Evolutionary conservation across 2,888 invertebrate species (phyloP), one percentile per base, ranked within the genome.

Genomic region (Macropis europaea): DNA sequence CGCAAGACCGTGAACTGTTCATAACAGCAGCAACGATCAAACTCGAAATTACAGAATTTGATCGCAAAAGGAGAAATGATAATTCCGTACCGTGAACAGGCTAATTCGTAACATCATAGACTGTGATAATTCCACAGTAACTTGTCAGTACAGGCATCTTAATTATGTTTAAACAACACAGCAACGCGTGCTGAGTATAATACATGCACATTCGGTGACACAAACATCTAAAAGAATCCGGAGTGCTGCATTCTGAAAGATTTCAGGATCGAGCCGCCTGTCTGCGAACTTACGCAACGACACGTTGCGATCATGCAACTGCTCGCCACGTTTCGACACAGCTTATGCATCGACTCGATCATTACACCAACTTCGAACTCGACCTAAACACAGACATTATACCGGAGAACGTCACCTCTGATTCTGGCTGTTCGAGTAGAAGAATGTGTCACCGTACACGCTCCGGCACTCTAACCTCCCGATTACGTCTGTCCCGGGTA

Each of bases 391-490:
- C 57, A 53, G 57, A 38, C 52, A 57, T 76, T 57, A 71, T n/a
- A 47, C 43, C 42, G 28, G 53, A 17, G 42, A 28, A 61, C 52
- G 71, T 71, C 53, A 22, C 32, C 28, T 45, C 2, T 19, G 17
- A 48, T 40, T 62, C 7, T 47, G 47, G 32, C 52, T 34, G 48
- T 17, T 36, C 57, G 22, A 17, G 17, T 30, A 52, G 77, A 63
- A 59, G 69, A 64, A 60, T 64, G 59, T 59, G 73, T 64, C 77
- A 43, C 54, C n/a, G 34, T 32, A 6, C 43, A 24, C 34, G 52
- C 15, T 15, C n/a, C 63, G 81, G 77, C 82, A 66, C 62, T 62
- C 62, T 77, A 82, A 81, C 77, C 74, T 57, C 64, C 30, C 70
- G 74, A 79, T 82, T 82, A 77, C 71, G 73, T 73, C 75, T 67